Conservation (phyloP, 2,888 invertebrate species). For the Toxonevra muliebris region DNA sequence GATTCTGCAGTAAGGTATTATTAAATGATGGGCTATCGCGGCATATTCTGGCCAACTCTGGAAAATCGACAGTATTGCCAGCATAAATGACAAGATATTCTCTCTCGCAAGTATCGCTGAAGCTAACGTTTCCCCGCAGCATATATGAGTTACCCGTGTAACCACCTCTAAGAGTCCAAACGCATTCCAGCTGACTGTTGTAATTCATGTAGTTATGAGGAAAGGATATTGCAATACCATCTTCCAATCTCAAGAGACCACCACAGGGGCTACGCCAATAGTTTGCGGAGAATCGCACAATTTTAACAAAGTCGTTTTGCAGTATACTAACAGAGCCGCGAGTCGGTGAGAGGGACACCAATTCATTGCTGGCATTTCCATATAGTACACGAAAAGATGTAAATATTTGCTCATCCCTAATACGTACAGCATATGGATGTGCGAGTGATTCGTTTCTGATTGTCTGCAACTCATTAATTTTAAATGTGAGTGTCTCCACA, state of each 20-base stretch:
- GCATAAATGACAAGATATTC: slow-evolving; percentile 68
- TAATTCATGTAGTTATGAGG: slow-evolving; percentile 46
- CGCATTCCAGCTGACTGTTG: slow-evolving; percentile 71
- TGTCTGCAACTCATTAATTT: slow-evolving; percentile 3
- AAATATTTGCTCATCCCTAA: slow-evolving; percentile 33
- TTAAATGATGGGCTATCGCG: slow-evolving; percentile 49
- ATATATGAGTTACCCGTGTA: slow-evolving; percentile 49
- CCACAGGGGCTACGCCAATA: slow-evolving; percentile 77
- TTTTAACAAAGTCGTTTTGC: slow-evolving; percentile 35
- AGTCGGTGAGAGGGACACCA: slow-evolving; percentile 39
- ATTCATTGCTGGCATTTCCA: slow-evolving; percentile 39
- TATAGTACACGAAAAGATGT: not conserved
- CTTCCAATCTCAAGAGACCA: slow-evolving; percentile 66
- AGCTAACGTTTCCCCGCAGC: slow-evolving; percentile 67
- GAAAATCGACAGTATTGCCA: slow-evolving; percentile 55
- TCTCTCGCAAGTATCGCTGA: slow-evolving; percentile 69
- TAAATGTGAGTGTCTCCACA: slow-evolving; percentile 50
- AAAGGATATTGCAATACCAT: slow-evolving; percentile 58
- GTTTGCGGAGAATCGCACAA: slow-evolving; percentile 59
- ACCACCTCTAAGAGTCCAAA: slow-evolving; percentile 70
- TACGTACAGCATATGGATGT: slow-evolving; percentile 15
- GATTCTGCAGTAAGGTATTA: slow-evolving; percentile 41
- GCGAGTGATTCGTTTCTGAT: not conserved
- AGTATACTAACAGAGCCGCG: slow-evolving; percentile 44
- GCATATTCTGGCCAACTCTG: slow-evolving; percentile 70